phyloP scores from a whole-genome alignment of 2,797 vertebrate species.

The Distichodus sexfasciatus region DNA sequence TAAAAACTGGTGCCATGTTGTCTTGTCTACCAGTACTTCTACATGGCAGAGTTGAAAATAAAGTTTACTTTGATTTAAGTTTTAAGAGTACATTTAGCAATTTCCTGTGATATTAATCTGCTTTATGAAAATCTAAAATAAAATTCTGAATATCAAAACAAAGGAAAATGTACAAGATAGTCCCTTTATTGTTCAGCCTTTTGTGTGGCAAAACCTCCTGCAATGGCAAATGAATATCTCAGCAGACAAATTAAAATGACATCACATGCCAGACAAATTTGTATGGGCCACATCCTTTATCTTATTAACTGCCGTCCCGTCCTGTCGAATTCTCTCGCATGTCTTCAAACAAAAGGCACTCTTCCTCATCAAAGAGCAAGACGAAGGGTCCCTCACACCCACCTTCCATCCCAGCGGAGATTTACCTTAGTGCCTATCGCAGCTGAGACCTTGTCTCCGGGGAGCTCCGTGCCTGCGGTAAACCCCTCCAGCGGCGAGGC shows the following conservation, averaged over 20 bases:
- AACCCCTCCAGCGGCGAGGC: conserved; percentile 70
- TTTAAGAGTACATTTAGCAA: too few relatives aligned
- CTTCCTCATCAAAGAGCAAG: conserved; percentile 52
- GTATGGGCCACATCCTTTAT: conserved; percentile 50
- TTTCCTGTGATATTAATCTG: too few relatives aligned
- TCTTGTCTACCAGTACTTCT: too few relatives aligned
- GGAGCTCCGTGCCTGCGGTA: conserved; percentile 65
- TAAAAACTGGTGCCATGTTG: too few relatives aligned
- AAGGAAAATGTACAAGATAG: too few relatives aligned
- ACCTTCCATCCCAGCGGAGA: conserved; percentile 61
- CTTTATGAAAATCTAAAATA: background rate
- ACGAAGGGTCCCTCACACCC: conserved; percentile 55
- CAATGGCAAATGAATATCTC: conserved; percentile 47
- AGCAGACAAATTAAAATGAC: conserved; percentile 55
- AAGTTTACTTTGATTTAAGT: too few relatives aligned
- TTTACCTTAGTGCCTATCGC: conserved; percentile 76
- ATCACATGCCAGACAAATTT: conserved; percentile 50
- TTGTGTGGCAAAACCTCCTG: conserved; percentile 30
- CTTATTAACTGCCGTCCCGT: conserved; percentile 55
- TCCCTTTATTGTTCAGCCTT: conserved; percentile 31
- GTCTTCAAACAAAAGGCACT: conserved; percentile 67
- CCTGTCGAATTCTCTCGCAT: conserved; percentile 65
- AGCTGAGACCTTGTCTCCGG: conserved; percentile 83
- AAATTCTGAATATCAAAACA: too few relatives aligned
- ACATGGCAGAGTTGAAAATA: too few relatives aligned